Evolutionary conservation across 1,140 invertebrate genomes (phyloP).

Genomic region (Drosophila guanche): DNA sequence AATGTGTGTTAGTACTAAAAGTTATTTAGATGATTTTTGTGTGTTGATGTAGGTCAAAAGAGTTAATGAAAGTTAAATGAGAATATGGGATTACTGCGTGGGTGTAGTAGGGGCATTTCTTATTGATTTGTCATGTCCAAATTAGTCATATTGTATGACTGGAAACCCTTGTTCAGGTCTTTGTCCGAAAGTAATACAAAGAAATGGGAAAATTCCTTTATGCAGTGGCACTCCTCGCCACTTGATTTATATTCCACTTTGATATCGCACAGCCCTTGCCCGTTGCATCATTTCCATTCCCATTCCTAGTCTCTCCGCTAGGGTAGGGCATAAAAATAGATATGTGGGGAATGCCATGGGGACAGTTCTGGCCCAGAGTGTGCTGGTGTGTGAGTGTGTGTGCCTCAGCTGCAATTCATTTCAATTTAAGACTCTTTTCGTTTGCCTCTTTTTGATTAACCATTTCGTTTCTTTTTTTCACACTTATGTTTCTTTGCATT

Average conservation of each 20-base stretch:
- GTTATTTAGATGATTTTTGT: conserved; percentile 3
- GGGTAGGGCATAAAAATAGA: conserved; percentile 66
- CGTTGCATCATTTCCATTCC: conserved; percentile 54
- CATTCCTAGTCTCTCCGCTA: conserved; percentile 40
- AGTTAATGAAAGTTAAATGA: too few relatives aligned
- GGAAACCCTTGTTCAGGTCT: too few relatives aligned
- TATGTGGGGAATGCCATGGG: conserved; percentile 29
- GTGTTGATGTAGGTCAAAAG: conserved; percentile 36
- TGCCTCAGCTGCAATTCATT: conserved; percentile 47
- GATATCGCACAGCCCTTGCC: conserved; percentile 7
- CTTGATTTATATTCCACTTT: conserved; percentile 21
- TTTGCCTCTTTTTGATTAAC: conserved; percentile 69
- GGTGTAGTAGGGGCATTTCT: neutral
- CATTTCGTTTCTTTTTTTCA: conserved; percentile 43
- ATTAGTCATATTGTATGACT: too few relatives aligned
- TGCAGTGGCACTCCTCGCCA: conserved; percentile 19
- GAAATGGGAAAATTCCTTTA: neutral
- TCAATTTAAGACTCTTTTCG: conserved; percentile 48
- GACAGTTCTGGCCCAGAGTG: conserved; percentile 34
- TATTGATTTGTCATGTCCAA: neutral
- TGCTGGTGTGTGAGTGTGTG: conserved; percentile 11
- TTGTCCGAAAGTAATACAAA: too few relatives aligned
- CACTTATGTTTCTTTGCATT: conserved; percentile 76
- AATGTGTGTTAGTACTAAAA: neutral
- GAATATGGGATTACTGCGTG: conserved; percentile 1